Percentiles rank a stretch among this genome's conserved stretches.
phyloP scores from a whole-genome alignment of 2,888 invertebrate genomes.

The Hofmannophila pseudospretella region DNA sequence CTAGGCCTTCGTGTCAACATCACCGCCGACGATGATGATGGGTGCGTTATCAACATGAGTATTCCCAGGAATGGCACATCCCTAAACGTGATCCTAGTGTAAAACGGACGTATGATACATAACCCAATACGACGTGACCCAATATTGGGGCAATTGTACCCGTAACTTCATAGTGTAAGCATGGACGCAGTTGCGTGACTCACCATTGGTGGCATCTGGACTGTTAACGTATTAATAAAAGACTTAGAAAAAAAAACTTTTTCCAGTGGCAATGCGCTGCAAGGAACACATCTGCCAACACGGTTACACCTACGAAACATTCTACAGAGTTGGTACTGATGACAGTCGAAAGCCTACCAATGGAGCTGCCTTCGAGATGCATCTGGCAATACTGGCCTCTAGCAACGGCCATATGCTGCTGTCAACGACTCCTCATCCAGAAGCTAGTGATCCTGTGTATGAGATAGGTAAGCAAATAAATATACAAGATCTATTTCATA shows the following conservation, averaged over 20 bases:
- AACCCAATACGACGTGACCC: too few relatives aligned
- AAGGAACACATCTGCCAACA: conserved; percentile 72
- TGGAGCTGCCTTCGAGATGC: conserved; percentile 70
- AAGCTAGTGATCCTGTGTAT: conserved; percentile 77
- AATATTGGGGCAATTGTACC: too few relatives aligned
- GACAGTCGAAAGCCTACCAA: conserved; percentile 29
- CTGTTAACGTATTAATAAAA: not conserved
- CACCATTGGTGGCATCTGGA: not conserved
- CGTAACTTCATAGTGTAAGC: too few relatives aligned
- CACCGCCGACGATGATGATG: too few relatives aligned
- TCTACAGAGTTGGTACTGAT: conserved; percentile 63
- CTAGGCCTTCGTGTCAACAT: too few relatives aligned
- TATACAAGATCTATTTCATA: too few relatives aligned
- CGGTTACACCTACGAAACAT: conserved; percentile 78
- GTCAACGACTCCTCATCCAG: conserved; percentile 68
- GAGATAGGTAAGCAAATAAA: conserved; percentile 83
- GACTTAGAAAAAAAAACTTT: too few relatives aligned
- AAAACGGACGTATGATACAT: too few relatives aligned
- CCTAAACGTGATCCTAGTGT: too few relatives aligned
- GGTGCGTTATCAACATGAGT: too few relatives aligned
- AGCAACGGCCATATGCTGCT: conserved; percentile 85
- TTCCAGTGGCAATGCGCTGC: conserved; percentile 62
- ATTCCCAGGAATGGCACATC: too few relatives aligned
- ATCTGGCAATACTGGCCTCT: conserved; percentile 80
- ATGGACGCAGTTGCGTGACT: too few relatives aligned